Base-by-base conservation (phyloP, 2,113 vertebrate genomes). In the Symphodus melops region DNA sequence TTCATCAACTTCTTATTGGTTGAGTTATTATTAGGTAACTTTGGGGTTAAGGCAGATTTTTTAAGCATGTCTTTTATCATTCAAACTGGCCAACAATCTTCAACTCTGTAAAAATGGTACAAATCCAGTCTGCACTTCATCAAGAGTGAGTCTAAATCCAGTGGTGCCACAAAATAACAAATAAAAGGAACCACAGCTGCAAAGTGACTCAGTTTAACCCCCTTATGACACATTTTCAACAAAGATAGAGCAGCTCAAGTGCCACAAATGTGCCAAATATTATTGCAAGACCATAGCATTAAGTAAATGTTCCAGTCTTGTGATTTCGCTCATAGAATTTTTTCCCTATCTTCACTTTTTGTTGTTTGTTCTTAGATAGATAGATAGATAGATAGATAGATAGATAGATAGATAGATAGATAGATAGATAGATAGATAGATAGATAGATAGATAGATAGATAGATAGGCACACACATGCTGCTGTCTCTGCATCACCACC, bases 391-490 rank as follows among this genome's bases (percentile, higher is more conserved):
- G 72, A 90, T 56, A 82, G 69, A 89, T 68, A 70, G 64, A 79
- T 69, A 73, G 84, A 84, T 74, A 83, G 75, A 82, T 80, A 84
- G 72, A 82, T 65, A 79, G 70, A 80, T 73, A 86, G 72, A 90
- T 56, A 82, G 69, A 89, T 68, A 70, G 64, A 79, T 69, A 73
- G 84, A 84, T 74, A 83, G 75, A 82, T 80, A 84, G 76, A 82
- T 66, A 82, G 69, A 83, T 75, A 86, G 72, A 90, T 60, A 83
- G 73, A 88, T 63, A 79, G 77, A 88, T 69, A 86, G 74, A 92
- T 68, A 72, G 81, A 87, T 80, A 81, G 82, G 89, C 68, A 85
- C 68, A 89, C 71, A 91, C 82, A 89, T 70, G 75, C 70, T 77
- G 80, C 68, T 90, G 83, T 86, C 75, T 74, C 77, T 87, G 56